Base-by-base conservation (phyloP, 2,113 vertebrate genomes). In the Pseudorasbora parva region DNA sequence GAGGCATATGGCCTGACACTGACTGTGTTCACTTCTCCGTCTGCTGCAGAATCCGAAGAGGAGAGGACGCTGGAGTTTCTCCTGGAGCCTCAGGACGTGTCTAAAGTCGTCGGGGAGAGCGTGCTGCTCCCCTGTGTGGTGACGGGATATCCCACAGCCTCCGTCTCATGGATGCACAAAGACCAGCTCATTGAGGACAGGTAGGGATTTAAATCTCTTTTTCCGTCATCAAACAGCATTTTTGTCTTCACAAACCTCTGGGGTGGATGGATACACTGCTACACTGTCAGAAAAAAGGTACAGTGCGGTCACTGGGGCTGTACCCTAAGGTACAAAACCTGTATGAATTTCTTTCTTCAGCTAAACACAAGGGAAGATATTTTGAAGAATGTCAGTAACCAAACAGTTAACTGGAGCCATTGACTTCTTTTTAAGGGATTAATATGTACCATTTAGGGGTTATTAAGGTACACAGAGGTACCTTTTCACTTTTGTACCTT, bases 81-180 rank as follows among this genome's bases (percentile, higher is more conserved):
- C 89, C 91, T 90, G 69, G 92, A 94, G 37, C 97, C 98, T 0
- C 88, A 74, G 5, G 69, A 96, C 0, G 89, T 95, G 2, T 94
- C 87, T 2, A 96, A 91, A 89, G 91, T 93, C 7, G 47, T 87
- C 15, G 97, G 97, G 5, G 93, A 95, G 85, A 93, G 78, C 0
- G 93, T 91, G 0, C 71, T 98, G 72, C 90, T 99, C 49, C 95
- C 97, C 0, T 99, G 97, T 12, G 93, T 96, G 8, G 93, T 93
- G 0, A 51, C 86, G 0, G 96, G 95, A 2, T 93, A 89, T 89
- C 98, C 97, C 3, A 8, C 82, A 0, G 95, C 97, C 0, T 68
- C 69, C 0, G 8, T 97, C 59, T 89, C 89, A 1, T 99, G 97
- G 98, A 95, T 91, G 85, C 91, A 95, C 0, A 93, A 93, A 82